These are phyloP conservation scores for Penaeus vannamei DNA, from an alignment of 1,140 invertebrate species.

Conservation along the genomic window DNA sequence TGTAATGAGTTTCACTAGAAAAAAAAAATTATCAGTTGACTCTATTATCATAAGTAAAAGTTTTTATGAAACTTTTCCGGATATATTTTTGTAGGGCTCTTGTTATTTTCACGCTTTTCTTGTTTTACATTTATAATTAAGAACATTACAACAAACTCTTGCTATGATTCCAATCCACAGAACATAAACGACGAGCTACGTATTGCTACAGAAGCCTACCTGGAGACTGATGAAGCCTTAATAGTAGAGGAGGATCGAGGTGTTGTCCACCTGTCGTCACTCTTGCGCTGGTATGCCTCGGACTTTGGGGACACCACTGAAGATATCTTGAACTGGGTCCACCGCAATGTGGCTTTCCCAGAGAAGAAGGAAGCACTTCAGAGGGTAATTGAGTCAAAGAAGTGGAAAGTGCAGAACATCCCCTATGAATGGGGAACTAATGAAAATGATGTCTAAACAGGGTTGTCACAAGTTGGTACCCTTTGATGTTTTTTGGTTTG, in stretches of 20 bases:
- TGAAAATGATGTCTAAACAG: background rate
- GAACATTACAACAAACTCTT: too few species aligned
- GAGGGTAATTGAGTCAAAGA: background rate
- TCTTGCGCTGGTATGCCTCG: slow-evolving; percentile 63
- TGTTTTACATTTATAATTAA: background rate
- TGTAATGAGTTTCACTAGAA: too few species aligned
- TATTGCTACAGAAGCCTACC: slow-evolving; percentile 60
- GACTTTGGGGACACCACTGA: slow-evolving; percentile 61
- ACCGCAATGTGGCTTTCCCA: slow-evolving; percentile 25
- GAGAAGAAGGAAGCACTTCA: slow-evolving; percentile 42
- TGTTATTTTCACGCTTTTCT: background rate
- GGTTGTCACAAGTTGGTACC: too few species aligned
- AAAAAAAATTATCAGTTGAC: too few species aligned
- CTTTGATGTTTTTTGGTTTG: too few species aligned
- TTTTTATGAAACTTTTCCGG: too few species aligned
- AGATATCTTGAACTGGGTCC: slow-evolving; percentile 60
- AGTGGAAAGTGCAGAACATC: slow-evolving; percentile 58
- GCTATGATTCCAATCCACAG: background rate
- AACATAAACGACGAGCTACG: slow-evolving; percentile 61
- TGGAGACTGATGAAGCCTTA: slow-evolving; percentile 63
- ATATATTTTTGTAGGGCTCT: too few species aligned
- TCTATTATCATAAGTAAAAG: too few species aligned
- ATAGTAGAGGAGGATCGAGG: slow-evolving; percentile 41
- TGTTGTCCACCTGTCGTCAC: slow-evolving; percentile 57
- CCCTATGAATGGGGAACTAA: slow-evolving; percentile 64